These are phyloP conservation scores for Pseudochirops cupreus DNA, from an alignment of 2,797 vertebrate species.

Conservation along the genomic window DNA sequence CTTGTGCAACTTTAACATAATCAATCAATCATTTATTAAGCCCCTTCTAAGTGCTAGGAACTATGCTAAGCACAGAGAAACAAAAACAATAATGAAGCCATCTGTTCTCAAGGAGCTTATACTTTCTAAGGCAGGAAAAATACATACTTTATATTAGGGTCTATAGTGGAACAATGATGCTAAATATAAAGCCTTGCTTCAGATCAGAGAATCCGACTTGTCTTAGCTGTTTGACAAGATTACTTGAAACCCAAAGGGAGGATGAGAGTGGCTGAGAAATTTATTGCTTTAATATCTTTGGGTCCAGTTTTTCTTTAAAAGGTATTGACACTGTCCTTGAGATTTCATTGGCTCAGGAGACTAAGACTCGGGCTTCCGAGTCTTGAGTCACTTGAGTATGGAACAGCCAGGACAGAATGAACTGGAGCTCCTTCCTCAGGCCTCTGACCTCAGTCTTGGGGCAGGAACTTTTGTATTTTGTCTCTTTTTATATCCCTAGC, in stretches of 20 bases:
- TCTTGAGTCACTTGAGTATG: not conserved
- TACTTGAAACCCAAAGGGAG: slow-evolving; percentile 10
- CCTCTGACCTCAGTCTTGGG: not conserved
- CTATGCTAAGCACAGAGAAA: not conserved
- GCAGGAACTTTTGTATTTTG: not conserved
- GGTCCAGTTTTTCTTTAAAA: slow-evolving; percentile 2
- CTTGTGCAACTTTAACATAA: slow-evolving; percentile 7
- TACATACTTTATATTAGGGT: slow-evolving; percentile 27
- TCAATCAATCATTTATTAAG: not conserved
- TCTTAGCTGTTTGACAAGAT: slow-evolving; percentile 16
- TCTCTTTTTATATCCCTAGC: not conserved
- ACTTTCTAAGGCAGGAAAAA: not conserved
- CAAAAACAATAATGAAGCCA: not conserved
- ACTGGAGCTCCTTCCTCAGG: not conserved
- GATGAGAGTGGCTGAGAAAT: accelerated
- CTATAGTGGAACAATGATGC: slow-evolving; percentile 28
- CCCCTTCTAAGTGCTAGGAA: not conserved
- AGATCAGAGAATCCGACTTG: slow-evolving; percentile 35
- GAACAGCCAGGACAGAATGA: not conserved
- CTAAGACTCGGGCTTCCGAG: not conserved
- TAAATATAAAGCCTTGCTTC: slow-evolving; percentile 38
- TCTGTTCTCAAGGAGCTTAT: not conserved
- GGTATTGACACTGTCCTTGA: not conserved
- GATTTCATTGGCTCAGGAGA: not conserved
- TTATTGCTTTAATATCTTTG: not conserved